Conservation (phyloP, 2,797 vertebrate species). For the Danio albolineatus region DNA sequence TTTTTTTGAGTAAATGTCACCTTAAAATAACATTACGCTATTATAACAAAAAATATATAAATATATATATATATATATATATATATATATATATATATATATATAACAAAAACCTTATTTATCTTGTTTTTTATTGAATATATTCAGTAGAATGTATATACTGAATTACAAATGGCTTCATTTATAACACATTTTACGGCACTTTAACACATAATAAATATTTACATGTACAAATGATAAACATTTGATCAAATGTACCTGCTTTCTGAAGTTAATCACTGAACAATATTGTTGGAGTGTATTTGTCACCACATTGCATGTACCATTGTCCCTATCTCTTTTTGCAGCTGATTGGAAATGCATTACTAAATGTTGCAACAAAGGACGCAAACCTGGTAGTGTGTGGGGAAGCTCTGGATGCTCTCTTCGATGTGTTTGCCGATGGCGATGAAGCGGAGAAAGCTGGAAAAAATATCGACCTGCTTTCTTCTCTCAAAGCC, state of each 20-base stretch:
- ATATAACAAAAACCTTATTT: too few relatives aligned
- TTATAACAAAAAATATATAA: too few relatives aligned
- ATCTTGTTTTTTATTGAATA: not conserved
- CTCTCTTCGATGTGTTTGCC: slow-evolving; percentile 95
- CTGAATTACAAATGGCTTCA: not conserved
- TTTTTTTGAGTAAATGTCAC: too few relatives aligned
- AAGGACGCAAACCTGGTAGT: slow-evolving; percentile 90
- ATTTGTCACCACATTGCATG: not conserved
- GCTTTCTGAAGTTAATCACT: not conserved
- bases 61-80: too few relatives aligned
- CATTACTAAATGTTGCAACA: slow-evolving; percentile 87
- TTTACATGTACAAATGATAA: not conserved
- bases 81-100: too few relatives aligned
- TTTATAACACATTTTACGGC: not conserved
- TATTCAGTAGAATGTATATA: not conserved
- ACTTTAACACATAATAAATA: not conserved
- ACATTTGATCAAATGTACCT: not conserved
- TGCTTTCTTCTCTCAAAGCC: slow-evolving; percentile 86
- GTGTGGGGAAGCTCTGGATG: slow-evolving; percentile 92
- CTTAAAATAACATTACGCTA: too few relatives aligned
- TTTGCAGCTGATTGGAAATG: slow-evolving; percentile 88
- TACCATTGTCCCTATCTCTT: not conserved
- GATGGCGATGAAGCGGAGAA: slow-evolving; percentile 92
- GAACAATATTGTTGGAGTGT: not conserved
- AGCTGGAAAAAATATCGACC: slow-evolving; percentile 84